phyloP scores from a whole-genome alignment of 2,888 invertebrate species.

The Penaeus monodon region DNA sequence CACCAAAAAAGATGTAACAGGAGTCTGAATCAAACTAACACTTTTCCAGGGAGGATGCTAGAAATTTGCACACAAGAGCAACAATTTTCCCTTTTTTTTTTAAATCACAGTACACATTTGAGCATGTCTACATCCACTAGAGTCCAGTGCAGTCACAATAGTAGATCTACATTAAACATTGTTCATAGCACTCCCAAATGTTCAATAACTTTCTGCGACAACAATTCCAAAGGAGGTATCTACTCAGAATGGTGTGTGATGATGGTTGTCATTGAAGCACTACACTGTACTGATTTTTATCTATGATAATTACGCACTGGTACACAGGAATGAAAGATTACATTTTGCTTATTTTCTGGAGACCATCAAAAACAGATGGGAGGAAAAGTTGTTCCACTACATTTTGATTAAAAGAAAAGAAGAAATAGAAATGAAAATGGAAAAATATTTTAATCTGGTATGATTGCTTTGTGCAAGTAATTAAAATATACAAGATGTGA shows the following conservation, averaged over 20 bases:
- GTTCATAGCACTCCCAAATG: not conserved
- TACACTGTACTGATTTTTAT: no score
- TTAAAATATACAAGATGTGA: not conserved
- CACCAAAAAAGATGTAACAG: conserved; percentile 48
- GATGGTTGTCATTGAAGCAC: no score
- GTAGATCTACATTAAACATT: conserved; percentile 5
- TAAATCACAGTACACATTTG: conserved; percentile 43
- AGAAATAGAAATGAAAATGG: no score
- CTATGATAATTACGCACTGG: no score
- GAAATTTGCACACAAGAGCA: conserved; percentile 25
- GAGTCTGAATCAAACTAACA: conserved; percentile 23
- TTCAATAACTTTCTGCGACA: conserved; percentile 17
- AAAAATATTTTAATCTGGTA: no score
- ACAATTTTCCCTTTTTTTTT: not conserved
- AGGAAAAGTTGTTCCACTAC: no score
- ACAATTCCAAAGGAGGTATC: conserved; percentile 1
- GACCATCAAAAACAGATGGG: no score
- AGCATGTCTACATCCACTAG: conserved; percentile 25
- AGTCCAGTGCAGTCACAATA: conserved; percentile 25
- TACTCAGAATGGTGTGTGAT: not conserved
- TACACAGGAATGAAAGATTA: no score
- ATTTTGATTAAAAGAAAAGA: no score
- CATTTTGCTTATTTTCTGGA: no score
- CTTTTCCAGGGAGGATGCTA: conserved; percentile 31
- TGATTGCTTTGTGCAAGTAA: not conserved